Evolutionary conservation across 2,888 invertebrate genomes (phyloP).

Genomic region (Zhengitettix transpicula): DNA sequence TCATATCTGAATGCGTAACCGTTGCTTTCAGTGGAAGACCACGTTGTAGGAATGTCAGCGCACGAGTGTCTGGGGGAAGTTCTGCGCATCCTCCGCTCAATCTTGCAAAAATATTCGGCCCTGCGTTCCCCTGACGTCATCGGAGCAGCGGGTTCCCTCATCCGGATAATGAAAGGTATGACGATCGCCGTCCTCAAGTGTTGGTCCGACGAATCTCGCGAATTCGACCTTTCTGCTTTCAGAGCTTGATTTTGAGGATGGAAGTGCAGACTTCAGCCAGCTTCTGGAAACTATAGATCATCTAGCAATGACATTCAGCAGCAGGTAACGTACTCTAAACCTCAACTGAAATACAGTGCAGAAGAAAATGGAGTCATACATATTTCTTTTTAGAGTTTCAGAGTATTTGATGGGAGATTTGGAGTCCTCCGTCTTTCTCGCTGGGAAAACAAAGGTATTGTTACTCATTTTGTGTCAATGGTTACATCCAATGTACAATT

Average conservation of each 20-base stretch:
- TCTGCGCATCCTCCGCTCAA: slow-evolving; percentile 25
- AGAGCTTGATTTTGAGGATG: slow-evolving; percentile 27
- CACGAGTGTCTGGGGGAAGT: slow-evolving; percentile 32
- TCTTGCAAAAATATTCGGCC: slow-evolving; percentile 29
- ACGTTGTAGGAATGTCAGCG: slow-evolving; percentile 15
- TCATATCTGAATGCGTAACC: too few relatives aligned
- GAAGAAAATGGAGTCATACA: neutral
- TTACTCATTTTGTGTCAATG: neutral
- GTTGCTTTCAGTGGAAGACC: too few relatives aligned
- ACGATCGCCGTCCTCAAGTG: neutral
- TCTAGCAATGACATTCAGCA: slow-evolving; percentile 29
- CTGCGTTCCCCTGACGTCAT: slow-evolving; percentile 31
- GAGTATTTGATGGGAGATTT: slow-evolving; percentile 33
- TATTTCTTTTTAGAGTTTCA: slow-evolving; percentile 24
- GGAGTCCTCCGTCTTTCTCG: slow-evolving; percentile 18
- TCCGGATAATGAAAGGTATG: slow-evolving; percentile 29
- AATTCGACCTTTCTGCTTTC: slow-evolving; percentile 8
- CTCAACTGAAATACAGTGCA: neutral
- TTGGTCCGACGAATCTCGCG: too few relatives aligned
- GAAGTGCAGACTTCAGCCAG: slow-evolving; percentile 21
- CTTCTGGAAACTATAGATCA: slow-evolving; percentile 30
- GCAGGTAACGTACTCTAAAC: slow-evolving; percentile 21
- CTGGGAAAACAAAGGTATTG: slow-evolving; percentile 24
- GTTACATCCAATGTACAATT: too few relatives aligned
- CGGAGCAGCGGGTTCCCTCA: slow-evolving; percentile 27